Percentiles rank a stretch among this genome's conserved stretches.
Evolutionary conservation across 2,113 vertebrate genomes (phyloP).

Genomic region (Tragelaphus imberbis): DNA sequence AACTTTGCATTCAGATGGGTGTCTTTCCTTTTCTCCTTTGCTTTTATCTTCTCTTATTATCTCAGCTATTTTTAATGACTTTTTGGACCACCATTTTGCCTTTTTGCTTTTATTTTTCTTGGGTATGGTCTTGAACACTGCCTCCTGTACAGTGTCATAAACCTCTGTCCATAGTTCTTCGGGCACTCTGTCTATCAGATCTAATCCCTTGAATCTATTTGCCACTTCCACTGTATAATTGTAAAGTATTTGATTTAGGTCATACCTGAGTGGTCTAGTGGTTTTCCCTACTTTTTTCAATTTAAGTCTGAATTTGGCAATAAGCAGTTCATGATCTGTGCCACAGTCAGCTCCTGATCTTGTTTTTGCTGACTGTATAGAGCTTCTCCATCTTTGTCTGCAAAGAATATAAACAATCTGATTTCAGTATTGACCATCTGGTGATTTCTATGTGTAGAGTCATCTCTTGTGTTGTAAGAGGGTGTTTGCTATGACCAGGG

Average conservation of each 20-base stretch:
- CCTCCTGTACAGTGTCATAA: not conserved
- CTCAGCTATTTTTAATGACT: not conserved
- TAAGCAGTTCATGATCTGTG: not conserved
- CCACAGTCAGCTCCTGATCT: not conserved
- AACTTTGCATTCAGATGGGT: not conserved
- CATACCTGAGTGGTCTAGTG: not conserved
- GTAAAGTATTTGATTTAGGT: not conserved
- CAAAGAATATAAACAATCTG: not conserved
- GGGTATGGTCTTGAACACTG: not conserved
- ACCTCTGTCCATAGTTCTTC: not conserved
- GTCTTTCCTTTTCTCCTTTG: not conserved
- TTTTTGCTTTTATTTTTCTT: not conserved
- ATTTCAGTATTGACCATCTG: not conserved
- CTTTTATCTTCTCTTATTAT: not conserved
- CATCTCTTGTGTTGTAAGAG: not conserved
- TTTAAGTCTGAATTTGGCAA: not conserved
- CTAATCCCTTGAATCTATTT: not conserved
- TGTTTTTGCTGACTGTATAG: not conserved
- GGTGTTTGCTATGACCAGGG: not conserved
- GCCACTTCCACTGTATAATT: not conserved
- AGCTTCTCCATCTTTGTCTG: not conserved
- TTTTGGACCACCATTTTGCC: not conserved
- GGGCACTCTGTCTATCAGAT: not conserved
- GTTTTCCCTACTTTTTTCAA: not conserved
- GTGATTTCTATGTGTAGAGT: not conserved